Base-by-base conservation (phyloP, 2,113 vertebrate species). In the Ictalurus punctatus region DNA sequence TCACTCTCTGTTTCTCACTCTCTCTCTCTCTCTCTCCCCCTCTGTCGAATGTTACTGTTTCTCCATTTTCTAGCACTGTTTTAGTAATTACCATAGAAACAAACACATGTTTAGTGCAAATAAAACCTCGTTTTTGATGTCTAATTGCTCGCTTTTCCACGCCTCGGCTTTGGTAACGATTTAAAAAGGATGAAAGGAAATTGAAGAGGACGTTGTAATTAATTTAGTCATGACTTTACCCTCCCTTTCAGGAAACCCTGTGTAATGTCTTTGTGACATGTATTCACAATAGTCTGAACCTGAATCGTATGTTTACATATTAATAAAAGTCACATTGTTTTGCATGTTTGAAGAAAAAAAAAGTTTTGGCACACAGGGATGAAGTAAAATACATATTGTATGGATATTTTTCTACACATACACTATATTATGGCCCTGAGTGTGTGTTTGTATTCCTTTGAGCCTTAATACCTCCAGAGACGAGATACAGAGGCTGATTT, bases 161-260 rank as follows among this genome's bases (percentile, higher is more conserved):
- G 40, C 58, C 83, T 91, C 59, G 67, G 91, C 88, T 88, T 86
- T 90, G 87, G 88, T 84, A 87, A 85, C 25, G 71, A 85, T 87
- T 89, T 86, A 86, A 85, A 86, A 83, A 86, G 86, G 90, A 91
- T 89, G 76, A 88, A 90, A 86, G 80, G 82, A 88, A 84, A 91
- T 84, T 86, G 83, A 86, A 84, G 81, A 90, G 83, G 87, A 84
- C 88, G 85, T 89, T 84, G 76, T 80, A 88, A 87, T 76, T 90
- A 90, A 90, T 84, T 92, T 88, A 89, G 86, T 92, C 83, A 85
- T 86, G 83, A 78, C 85, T 89, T 89, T 89, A 63, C 83, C 73
- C 87, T 89, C 14, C n/a, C 74, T 74, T 91, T 86, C 85, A 85
- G 67, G 83, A 84, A 89, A 80, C 37, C 71, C 67, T 74, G 76